phyloP scores from a whole-genome alignment of 2,113 vertebrate genomes.

The Trachemys scripta region DNA sequence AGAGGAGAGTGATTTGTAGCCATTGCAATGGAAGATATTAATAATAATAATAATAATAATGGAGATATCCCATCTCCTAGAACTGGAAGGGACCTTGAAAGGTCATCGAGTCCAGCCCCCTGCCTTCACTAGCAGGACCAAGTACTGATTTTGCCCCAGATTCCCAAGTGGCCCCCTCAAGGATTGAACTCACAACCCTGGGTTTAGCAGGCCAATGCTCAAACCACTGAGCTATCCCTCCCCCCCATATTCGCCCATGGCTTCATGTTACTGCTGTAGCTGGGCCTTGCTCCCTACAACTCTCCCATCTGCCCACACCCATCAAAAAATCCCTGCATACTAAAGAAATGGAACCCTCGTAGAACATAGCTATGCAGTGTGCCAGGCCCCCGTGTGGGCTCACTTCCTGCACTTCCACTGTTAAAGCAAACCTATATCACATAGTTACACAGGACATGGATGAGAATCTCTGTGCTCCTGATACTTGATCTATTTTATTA shows the following conservation, averaged over 20 bases:
- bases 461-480: neutral
- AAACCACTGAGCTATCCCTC: no score
- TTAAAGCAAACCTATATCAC: neutral
- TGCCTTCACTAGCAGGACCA: no score
- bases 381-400: neutral
- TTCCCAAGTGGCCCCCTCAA: no score
- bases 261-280: neutral
- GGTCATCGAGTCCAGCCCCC: no score
- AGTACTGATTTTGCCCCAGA: no score
- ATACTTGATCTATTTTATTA: neutral
- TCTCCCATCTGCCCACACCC: neutral
- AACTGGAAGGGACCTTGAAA: no score
- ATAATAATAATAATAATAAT: no score
- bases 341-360: neutral
- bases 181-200: no score
- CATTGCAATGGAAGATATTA: neutral
- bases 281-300: neutral
- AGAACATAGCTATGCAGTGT: neutral
- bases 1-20: neutral
- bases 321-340: fast-evolving
- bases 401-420: neutral
- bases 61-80: no score
- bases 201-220: no score
- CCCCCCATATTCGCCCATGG: neutral
- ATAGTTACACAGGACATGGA: neutral